A percentile compares a stretch with the other conserved stretches of the same genome.
Conservation (phyloP, 37 sponge, comb jelly and placozoan species). For the Dysidea cf. avara region DNA sequence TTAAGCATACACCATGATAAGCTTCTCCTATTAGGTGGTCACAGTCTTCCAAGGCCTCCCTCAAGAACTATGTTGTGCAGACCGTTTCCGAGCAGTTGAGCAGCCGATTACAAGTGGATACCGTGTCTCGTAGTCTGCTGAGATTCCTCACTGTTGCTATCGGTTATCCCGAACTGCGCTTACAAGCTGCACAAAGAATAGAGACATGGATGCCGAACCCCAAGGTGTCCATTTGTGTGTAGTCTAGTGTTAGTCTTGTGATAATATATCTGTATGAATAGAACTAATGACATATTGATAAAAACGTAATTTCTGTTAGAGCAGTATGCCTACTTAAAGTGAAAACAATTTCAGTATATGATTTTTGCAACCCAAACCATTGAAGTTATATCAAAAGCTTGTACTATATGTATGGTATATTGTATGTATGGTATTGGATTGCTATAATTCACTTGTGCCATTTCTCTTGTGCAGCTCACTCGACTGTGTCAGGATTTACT, state of each 20-base stretch:
- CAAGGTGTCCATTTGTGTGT: slow-evolving; percentile 46
- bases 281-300: too few relatives aligned
- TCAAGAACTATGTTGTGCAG: slow-evolving; percentile 51
- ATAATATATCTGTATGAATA: slow-evolving; percentile 1
- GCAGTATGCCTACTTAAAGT: too few relatives aligned
- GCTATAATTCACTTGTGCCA: too few relatives aligned
- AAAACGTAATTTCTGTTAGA: too few relatives aligned
- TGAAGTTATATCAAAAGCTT: too few relatives aligned
- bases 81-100: slow-evolving; percentile 57
- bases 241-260: neutral
- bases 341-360: too few relatives aligned
- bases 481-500: slow-evolving; percentile 66
- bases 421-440: too few relatives aligned
- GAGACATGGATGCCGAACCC: slow-evolving; percentile 87
- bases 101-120: slow-evolving; percentile 42
- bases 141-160: slow-evolving; percentile 51
- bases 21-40: slow-evolving; percentile 33
- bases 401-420: too few relatives aligned
- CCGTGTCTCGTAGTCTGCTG: slow-evolving; percentile 50
- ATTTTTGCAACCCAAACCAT: too few relatives aligned
- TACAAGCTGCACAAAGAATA: slow-evolving; percentile 63
- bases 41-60: slow-evolving; percentile 1
- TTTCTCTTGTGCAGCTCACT: slow-evolving; percentile 24
- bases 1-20: too few relatives aligned
- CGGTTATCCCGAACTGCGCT: slow-evolving; percentile 63